These are phyloP conservation scores for Drosophila nigromelanica DNA, from an alignment of 1,140 invertebrate species.

Conservation along the genomic window DNA sequence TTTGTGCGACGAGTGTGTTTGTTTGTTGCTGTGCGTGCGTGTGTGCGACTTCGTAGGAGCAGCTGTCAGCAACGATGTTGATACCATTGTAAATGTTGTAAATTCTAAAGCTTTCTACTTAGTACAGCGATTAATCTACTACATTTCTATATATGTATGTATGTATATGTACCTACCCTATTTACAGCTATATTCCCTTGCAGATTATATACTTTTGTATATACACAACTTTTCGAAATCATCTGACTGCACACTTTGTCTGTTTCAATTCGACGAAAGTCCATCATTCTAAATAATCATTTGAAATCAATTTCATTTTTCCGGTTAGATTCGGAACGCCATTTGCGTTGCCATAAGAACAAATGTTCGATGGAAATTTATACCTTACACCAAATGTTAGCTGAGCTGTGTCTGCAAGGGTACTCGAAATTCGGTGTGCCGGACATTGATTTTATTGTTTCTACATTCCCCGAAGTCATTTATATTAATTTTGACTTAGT, in stretches of 20 bases:
- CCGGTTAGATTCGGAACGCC: not conserved
- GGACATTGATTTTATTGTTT: slow-evolving; percentile 9
- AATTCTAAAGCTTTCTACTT: slow-evolving; percentile 46
- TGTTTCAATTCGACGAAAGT: not conserved
- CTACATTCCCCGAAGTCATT: slow-evolving; percentile 25
- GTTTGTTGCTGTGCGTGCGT: not conserved
- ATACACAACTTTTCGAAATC: not conserved
- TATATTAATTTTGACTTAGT: slow-evolving; percentile 18
- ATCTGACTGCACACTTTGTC: not conserved
- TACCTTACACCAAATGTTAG: not conserved
- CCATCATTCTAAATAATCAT: not conserved
- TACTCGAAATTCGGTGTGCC: slow-evolving; percentile 32
- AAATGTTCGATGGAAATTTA: slow-evolving; percentile 20
- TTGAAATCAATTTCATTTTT: not conserved
- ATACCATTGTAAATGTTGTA: slow-evolving; percentile 75
- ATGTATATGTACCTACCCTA: slow-evolving; percentile 23
- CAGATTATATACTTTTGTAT: slow-evolving; percentile 26
- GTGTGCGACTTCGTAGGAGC: not conserved
- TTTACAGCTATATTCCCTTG: slow-evolving; percentile 30
- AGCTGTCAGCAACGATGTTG: slow-evolving; percentile 22
- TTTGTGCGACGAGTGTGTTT: slow-evolving; percentile 7
- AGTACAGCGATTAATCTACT: slow-evolving; percentile 20
- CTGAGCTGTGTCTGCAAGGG: slow-evolving; percentile 26
- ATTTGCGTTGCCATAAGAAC: slow-evolving; percentile 23
- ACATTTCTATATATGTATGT: slow-evolving; percentile 11